Evolutionary conservation across 1,140 invertebrate species (phyloP).

Genomic region (Drosophila chauvacae): DNA sequence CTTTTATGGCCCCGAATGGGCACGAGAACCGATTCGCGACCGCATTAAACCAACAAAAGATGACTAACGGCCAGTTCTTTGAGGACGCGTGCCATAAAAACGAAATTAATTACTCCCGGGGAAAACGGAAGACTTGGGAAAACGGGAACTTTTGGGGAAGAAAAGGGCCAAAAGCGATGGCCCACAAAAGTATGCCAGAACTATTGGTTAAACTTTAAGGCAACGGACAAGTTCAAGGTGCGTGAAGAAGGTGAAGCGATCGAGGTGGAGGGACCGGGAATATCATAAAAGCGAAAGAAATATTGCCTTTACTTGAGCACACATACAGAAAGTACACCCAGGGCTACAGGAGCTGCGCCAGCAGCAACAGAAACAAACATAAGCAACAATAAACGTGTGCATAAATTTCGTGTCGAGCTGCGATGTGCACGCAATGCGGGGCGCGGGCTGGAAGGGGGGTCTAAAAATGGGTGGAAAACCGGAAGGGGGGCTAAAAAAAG

Average conservation of each 20-base stretch:
- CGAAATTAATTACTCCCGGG: conserved; percentile 69
- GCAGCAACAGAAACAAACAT: conserved; percentile 45
- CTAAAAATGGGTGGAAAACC: conserved; percentile 32
- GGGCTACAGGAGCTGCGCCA: neutral
- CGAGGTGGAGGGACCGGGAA: neutral
- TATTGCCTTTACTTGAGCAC: conserved; percentile 48
- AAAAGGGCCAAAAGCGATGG: neutral
- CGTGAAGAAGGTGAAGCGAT: neutral
- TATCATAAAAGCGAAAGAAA: conserved; percentile 59
- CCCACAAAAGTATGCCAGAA: conserved; percentile 42
- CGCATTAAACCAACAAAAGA: conserved; percentile 40
- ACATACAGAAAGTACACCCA: conserved; percentile 19
- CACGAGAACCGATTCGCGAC: conserved; percentile 55
- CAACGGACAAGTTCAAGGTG: conserved; percentile 53
- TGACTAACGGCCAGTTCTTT: conserved; percentile 53
- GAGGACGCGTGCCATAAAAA: conserved; percentile 68
- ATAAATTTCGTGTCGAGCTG: conserved; percentile 68
- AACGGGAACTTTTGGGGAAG: neutral
- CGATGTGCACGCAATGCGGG: conserved; percentile 46
- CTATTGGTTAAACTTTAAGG: conserved; percentile 51
- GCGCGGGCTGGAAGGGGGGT: neutral
- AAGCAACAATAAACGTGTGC: conserved; percentile 69
- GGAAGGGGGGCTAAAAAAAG: conserved; percentile 46
- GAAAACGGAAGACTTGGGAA: conserved; percentile 4
- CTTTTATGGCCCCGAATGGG: conserved; percentile 60